Evolutionary conservation across 2,888 invertebrate species (phyloP).

Genomic region (Cerastis leucographa): DNA sequence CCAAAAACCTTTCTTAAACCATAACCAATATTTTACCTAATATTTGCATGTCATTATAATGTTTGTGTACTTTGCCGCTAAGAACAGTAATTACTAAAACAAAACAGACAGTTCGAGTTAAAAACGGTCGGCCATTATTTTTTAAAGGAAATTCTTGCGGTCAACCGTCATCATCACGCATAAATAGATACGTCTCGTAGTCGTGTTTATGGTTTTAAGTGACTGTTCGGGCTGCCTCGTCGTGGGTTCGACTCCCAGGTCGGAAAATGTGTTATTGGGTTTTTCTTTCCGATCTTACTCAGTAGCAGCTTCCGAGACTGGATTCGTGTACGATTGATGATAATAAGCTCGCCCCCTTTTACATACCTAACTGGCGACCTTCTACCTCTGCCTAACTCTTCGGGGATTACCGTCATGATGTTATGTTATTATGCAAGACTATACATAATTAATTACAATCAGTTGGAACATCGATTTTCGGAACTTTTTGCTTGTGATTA

Average conservation of each 20-base stretch:
- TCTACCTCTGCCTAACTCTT: neutral
- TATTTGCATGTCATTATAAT: constrained; percentile 45
- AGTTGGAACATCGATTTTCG: constrained; percentile 48
- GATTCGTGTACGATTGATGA: too few relatives aligned
- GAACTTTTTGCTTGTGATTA: constrained; percentile 46
- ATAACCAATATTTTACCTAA: neutral
- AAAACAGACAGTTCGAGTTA: constrained; percentile 55
- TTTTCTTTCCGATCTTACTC: neutral
- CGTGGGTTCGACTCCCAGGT: neutral
- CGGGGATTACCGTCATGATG: neutral
- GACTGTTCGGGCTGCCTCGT: neutral
- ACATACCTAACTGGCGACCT: too few relatives aligned
- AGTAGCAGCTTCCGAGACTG: too few relatives aligned
- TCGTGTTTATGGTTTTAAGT: constrained; percentile 12
- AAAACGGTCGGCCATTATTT: constrained; percentile 48
- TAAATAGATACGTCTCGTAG: constrained; percentile 41
- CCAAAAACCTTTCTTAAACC: constrained; percentile 1
- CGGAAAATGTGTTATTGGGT: neutral
- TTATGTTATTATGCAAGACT: constrained; percentile 34
- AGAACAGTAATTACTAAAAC: constrained; percentile 62
- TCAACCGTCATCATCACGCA: constrained; percentile 51
- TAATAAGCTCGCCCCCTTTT: too few relatives aligned
- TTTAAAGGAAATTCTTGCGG: constrained; percentile 61
- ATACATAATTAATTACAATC: constrained; percentile 52
- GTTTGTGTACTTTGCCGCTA: constrained; percentile 63